These are phyloP conservation scores for Sinocyclocheilus grahami DNA, from an alignment of 2,113 vertebrate genomes.

Conservation along the genomic window DNA sequence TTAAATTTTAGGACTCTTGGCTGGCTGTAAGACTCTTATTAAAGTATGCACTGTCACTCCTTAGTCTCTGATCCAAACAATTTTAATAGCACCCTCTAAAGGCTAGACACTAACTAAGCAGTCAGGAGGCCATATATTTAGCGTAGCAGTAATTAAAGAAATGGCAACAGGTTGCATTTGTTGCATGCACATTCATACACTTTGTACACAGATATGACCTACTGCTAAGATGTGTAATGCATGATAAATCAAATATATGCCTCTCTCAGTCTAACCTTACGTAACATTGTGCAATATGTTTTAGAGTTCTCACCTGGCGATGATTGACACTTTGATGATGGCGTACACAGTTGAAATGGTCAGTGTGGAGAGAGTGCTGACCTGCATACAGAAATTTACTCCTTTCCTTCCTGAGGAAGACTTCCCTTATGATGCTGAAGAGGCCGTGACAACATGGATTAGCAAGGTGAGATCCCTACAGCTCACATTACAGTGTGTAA, in stretches of 20 bases:
- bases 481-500: too few species aligned
- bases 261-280: not conserved
- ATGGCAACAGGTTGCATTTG: not conserved
- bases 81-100: not conserved
- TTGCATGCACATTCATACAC: too few species aligned
- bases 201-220: too few species aligned
- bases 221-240: too few species aligned
- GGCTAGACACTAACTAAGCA: not conserved
- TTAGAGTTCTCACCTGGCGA: conserved; percentile 92
- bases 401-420: conserved; percentile 84
- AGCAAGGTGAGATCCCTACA: conserved; percentile 83
- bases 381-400: conserved; percentile 87
- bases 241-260: too few species aligned
- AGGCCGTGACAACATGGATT: conserved; percentile 93
- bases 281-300: not conserved
- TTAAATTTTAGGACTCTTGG: not conserved
- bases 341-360: conserved; percentile 98
- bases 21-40: too few species aligned
- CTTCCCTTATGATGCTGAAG: conserved; percentile 94
- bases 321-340: conserved; percentile 98
- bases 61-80: not conserved
- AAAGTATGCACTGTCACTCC: not conserved
- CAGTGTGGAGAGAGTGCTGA: conserved; percentile 91
- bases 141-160: not conserved
- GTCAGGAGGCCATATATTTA: too few species aligned